phyloP scores from a whole-genome alignment of 1,140 invertebrate species.

The Thalassaphorura encarpata region DNA sequence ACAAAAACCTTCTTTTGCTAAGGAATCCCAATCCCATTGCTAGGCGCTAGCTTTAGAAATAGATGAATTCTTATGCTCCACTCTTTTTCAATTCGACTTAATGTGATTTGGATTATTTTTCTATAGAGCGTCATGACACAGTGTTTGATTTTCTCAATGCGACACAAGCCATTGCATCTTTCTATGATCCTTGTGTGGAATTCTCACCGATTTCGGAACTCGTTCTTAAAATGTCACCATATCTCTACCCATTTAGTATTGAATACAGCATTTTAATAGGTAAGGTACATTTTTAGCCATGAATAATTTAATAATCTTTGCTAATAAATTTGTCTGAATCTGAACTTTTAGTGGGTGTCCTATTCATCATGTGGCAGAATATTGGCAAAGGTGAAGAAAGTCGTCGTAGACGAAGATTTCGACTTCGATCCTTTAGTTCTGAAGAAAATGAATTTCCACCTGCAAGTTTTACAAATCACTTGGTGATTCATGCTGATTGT shows the following conservation, averaged over 20 bases:
- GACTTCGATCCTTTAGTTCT: conserved; percentile 18
- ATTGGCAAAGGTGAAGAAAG: conserved; percentile 47
- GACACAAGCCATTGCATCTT: conserved; percentile 28
- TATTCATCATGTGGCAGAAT: conserved; percentile 60
- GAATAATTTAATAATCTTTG: not conserved
- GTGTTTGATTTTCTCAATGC: conserved; percentile 32
- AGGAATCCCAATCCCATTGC: no score
- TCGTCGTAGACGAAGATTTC: conserved; percentile 27
- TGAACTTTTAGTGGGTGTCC: conserved; percentile 49
- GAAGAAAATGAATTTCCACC: conserved; percentile 16
- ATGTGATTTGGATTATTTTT: conserved; percentile 8
- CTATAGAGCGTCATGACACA: conserved; percentile 22
- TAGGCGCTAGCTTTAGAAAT: no score
- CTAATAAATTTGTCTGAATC: not conserved
- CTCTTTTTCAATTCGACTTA: conserved; percentile 3
- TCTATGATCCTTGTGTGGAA: conserved; percentile 35
- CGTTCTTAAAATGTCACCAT: conserved; percentile 48
- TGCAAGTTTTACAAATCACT: conserved; percentile 33
- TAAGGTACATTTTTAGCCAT: conserved; percentile 36
- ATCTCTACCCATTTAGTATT: conserved; percentile 61
- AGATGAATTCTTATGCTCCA: no score
- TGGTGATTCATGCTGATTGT: conserved; percentile 55
- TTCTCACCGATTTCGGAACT: conserved; percentile 44
- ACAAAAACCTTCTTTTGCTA: not conserved
- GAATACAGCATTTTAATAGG: conserved; percentile 62